phyloP scores from a whole-genome alignment of 64 coral and sea anemone species.

The Montipora efflorescens region DNA sequence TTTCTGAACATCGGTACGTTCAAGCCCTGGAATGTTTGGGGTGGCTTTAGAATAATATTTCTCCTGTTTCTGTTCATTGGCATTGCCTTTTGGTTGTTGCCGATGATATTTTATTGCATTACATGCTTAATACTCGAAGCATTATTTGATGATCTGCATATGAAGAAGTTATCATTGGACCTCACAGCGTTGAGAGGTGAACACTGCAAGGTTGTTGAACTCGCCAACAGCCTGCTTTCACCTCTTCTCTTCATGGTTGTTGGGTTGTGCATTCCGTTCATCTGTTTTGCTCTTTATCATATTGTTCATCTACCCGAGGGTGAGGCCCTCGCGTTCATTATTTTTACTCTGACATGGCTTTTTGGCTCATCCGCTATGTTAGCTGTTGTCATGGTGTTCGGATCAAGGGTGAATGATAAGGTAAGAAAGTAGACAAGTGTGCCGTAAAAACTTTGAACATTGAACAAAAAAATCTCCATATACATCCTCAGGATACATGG shows the following conservation, averaged over 20 bases:
- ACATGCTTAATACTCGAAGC: slow-evolving; percentile 12
- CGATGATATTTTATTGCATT: slow-evolving; percentile 3
- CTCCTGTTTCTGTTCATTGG: neutral
- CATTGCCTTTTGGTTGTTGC: slow-evolving; percentile 11
- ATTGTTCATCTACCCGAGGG: neutral
- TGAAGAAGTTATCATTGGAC: neutral
- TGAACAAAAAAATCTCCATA: neutral
- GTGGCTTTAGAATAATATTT: neutral
- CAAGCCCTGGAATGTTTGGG: slow-evolving; percentile 20
- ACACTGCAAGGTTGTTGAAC: neutral
- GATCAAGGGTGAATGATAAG: slow-evolving; percentile 18
- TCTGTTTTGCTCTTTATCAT: neutral
- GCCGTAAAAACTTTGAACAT: no score
- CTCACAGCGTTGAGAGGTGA: neutral
- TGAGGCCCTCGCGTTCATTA: neutral
- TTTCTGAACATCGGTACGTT: neutral
- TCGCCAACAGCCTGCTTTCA: slow-evolving; percentile 4
- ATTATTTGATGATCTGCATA: neutral
- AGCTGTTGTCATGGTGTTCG: neutral
- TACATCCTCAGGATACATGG: neutral
- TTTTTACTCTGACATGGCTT: neutral
- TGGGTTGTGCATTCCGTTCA: neutral
- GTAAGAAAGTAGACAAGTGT: neutral
- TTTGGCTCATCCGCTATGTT: neutral
- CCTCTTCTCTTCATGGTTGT: neutral